A percentile compares a stretch with the other conserved stretches of the same genome.
These are phyloP conservation scores for Apotomis turbidana DNA, from an alignment of 2,888 invertebrate genomes.

Conservation along the genomic window DNA sequence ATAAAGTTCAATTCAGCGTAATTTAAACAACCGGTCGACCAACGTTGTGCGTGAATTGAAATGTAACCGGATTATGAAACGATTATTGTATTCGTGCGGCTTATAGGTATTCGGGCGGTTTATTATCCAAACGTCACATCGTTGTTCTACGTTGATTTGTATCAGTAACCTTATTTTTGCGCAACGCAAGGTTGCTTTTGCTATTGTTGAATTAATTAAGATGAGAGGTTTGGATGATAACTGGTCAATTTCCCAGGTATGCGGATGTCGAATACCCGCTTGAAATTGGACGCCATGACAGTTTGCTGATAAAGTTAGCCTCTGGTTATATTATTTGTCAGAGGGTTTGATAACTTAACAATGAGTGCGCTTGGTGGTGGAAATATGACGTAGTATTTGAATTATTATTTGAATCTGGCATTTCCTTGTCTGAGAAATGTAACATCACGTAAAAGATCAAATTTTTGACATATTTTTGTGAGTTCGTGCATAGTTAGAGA, in stretches of 20 bases:
- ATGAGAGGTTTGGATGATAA: conserved; percentile 7
- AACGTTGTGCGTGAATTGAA: conserved; percentile 40
- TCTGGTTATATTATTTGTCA: conserved; percentile 28
- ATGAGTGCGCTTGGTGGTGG: not conserved
- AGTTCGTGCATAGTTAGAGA: no score
- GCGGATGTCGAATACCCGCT: conserved; percentile 29
- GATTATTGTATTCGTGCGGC: conserved; percentile 43
- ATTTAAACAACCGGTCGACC: conserved; percentile 5
- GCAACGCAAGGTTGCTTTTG: not conserved
- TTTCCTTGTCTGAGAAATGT: no score
- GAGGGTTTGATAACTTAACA: conserved; percentile 25
- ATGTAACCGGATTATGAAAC: conserved; percentile 43
- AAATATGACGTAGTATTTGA: not conserved
- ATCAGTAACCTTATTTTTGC: not conserved
- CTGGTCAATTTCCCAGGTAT: conserved; percentile 30
- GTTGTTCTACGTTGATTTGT: not conserved
- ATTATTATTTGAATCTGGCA: no score
- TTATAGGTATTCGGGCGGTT: conserved; percentile 31
- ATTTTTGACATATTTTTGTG: no score
- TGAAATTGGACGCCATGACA: conserved; percentile 39
- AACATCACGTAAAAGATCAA: no score
- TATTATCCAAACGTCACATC: conserved; percentile 1
- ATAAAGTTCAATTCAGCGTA: conserved; percentile 12
- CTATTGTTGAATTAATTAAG: not conserved
- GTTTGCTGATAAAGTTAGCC: conserved; percentile 34